Evolutionary conservation across 2,888 invertebrate genomes (phyloP), one percentile per base, ranked within the genome.

Genomic region (Agonopterix subpropinquella): DNA sequence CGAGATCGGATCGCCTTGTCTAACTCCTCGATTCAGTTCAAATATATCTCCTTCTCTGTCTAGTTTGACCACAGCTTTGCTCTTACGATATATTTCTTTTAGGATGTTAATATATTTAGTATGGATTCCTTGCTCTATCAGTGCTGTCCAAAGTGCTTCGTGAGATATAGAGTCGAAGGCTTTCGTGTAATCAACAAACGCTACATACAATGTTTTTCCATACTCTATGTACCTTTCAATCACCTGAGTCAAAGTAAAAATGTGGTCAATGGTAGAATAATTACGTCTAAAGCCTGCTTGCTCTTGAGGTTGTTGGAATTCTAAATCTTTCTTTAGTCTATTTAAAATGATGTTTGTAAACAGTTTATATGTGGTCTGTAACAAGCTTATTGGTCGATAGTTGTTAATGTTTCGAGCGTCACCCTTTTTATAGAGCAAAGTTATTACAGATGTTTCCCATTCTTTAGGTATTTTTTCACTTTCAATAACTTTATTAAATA

Each of bases 111-210:
- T 59, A 45, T 61, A 56, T 47, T 55, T 58, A 0, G 53, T 49
- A 45, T 56, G 53, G 10, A 59, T 47, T 10, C 57, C 57, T 55
- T 60, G 56, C 44, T 58, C 48, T 42, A n/a, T 45, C 41, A 59
- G 28, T 5, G 56, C 43, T 15, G 44, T 44, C 55, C 55, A 57
- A 36, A 61, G 54, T 4, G 47, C 51, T 45, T 35, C 28, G 39
- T 59, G 61, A 18, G 43, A 13, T 28, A 59, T 41, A 36, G 55
- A 56, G 48, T 59, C 59, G 39, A 59, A 61, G 35, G 56, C 61
- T 49, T 61, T 59, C 35, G 45, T 55, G 44, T 57, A 58, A 41
- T 59, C 54, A 2, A 62, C 36, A 47, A 62, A 59, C 44, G 54
- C 51, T 36, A 54, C 52, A 47, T 53, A 53, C 35, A 39, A 50